phyloP scores from a whole-genome alignment of 2,888 invertebrate genomes.

The Calameuta filiformis region DNA sequence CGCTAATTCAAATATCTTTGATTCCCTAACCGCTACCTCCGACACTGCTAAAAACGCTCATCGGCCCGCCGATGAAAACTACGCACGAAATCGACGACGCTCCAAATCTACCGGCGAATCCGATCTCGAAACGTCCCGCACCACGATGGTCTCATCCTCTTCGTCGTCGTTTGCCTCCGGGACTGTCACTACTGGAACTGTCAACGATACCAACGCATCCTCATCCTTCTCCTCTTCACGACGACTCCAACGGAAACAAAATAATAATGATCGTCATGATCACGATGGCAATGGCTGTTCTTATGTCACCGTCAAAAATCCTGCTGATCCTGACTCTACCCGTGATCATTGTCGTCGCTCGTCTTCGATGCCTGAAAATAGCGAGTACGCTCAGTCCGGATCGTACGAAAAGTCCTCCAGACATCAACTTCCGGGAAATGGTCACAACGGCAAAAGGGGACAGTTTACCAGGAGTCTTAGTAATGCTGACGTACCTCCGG shows the following conservation, averaged over 20 bases:
- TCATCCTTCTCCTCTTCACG: background rate
- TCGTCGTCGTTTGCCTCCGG: too few relatives aligned
- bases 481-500: conserved; percentile 83
- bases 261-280: conserved; percentile 17
- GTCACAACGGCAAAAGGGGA: conserved; percentile 66
- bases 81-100: conserved; percentile 29
- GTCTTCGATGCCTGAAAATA: conserved; percentile 63
- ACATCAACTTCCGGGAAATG: conserved; percentile 51
- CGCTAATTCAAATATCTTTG: conserved; percentile 66
- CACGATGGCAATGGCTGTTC: too few relatives aligned
- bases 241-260: conserved; percentile 38
- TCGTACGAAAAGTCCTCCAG: conserved; percentile 61
- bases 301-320: too few relatives aligned
- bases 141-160: too few relatives aligned
- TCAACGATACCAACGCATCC: background rate
- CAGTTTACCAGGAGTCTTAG: conserved; percentile 84
- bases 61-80: conserved; percentile 49
- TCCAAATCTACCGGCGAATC: background rate
- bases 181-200: background rate
- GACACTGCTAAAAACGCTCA: conserved; percentile 64
- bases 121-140: background rate
- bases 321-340: conserved; percentile 37
- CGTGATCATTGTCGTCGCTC: conserved; percentile 58
- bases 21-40: conserved; percentile 67
- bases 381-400: conserved; percentile 62